Base-by-base conservation (phyloP, 2,113 vertebrate species). In the western clawed frog (Xenopus tropicalis) region DNA sequence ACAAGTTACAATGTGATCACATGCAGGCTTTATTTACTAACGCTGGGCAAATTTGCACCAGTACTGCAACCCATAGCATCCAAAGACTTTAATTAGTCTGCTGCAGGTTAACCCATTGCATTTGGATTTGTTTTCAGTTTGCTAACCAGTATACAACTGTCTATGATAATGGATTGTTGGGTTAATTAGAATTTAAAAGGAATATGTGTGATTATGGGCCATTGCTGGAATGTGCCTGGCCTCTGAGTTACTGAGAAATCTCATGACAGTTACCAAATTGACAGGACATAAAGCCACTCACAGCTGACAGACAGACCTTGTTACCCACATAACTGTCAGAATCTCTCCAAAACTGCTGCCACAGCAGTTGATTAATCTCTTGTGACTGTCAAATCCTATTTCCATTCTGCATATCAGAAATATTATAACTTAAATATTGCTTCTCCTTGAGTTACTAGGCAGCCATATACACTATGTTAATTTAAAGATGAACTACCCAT, bases 261-360 rank as follows among this genome's bases (percentile, higher is more conserved):
- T 69, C 24, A 42, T 42, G 51, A 42, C 52, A 69, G 67, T 4
- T 25, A 42, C 17, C 25, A 20, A 37, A 57, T 29, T 57, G 19
- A 69, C 51, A 69, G 67, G 19, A 69, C 51, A 57, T 42, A 42
- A 69, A 69, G 13, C 19, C 24, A 25, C 52, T 69, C 67, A 42
- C 37, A 42, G 51, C 25, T 69, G 52, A 42, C 67, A 69, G 67
- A 54, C 52, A 57, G 48, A 57, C 56, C 51, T 57, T 69, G 25
- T 69, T 69, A 69, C 52, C 48, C 20, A 69, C 24, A 57, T 19
- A 54, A 17, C 51, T 69, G 67, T 69, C 67, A 69, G 37, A 69
- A 56, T 69, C 51, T 8, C 24, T 37, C 56, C 51, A 42, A 37
- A 69, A 56, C 67, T 42, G 67, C 24, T 56, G 25, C 19, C 67